Evolutionary conservation across 2,113 vertebrate genomes (phyloP), one percentile per base, ranked within the genome.

Genomic region (Misgurnus anguillicaudatus): DNA sequence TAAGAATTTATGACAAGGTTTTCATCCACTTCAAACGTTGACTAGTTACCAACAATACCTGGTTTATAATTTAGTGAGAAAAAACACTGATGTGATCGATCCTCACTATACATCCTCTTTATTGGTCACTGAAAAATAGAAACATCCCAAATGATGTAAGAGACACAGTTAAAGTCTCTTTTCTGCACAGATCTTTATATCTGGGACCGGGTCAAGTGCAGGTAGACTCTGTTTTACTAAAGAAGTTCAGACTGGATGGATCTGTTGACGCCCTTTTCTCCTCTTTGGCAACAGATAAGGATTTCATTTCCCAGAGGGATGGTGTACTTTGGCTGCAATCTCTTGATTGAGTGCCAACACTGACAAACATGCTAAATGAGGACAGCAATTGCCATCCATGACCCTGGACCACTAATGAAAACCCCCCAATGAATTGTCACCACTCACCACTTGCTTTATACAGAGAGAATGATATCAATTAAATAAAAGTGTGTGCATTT

Each of bases 261-360:
- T 55, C 16, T 70, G 41, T 13, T 4, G 5, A 19, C 13, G 55
- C 51, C 31, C 73, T 77, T 79, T 69, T 69, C 57, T 60, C 69
- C 51, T 77, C 36, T 74, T 80, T 87, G 84, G 81, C 82, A 72
- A 62, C 14, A 45, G 45, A 64, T 80, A n/a, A 21, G 21, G 4
- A 17, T 58, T 41, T 42, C 61, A 66, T 48, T 57, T 76, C 75
- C 58, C 9, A 8, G 38, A 14, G 71, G 82, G 64, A 64, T 61
- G 71, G 61, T 65, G 69, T 69, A 80, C 66, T 82, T 74, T 67
- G 73, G 63, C 69, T 80, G 74, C 63, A 80, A 78, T 82, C 61
- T 14, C 38, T 77, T 77, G 73, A 79, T 21, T 45, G 17, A 64
- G 24, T 83, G 81, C 85, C 86, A 86, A 85, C 47, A 83, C 36